Percentiles rank a stretch among this genome's conserved stretches.
Conservation (phyloP, 2,888 invertebrate genomes). For the Trissoscelio sp. region DNA sequence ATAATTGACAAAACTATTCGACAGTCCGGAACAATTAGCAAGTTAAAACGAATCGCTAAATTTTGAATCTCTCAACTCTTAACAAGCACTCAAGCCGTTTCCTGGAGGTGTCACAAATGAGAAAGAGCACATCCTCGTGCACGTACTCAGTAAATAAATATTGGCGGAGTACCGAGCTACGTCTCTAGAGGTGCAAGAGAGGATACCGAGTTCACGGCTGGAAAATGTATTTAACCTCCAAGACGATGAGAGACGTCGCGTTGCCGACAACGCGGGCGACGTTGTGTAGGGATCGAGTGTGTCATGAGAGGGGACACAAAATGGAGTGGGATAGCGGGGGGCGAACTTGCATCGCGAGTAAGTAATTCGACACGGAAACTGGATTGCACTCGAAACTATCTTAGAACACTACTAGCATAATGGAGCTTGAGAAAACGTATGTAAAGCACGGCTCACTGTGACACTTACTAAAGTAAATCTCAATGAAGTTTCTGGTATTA, state of each 20-base stretch:
- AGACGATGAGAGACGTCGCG: constrained; percentile 49
- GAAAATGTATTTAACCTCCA: constrained; percentile 63
- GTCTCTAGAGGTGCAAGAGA: constrained; percentile 35
- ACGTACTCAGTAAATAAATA: constrained; percentile 64
- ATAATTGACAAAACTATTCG: constrained; percentile 19
- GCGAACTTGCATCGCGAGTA: constrained; percentile 72
- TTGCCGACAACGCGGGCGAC: constrained; percentile 32
- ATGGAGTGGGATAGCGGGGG: not conserved
- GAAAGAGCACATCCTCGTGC: constrained; percentile 53
- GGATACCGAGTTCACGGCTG: constrained; percentile 55
- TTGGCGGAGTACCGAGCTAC: constrained; percentile 55
- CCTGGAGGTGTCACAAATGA: constrained; percentile 53
- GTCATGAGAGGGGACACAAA: constrained; percentile 18
- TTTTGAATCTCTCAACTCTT: constrained; percentile 74
- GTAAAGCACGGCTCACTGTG: constrained; percentile 40
- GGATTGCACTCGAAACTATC: constrained; percentile 71
- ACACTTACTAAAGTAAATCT: constrained; percentile 41
- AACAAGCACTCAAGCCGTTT: constrained; percentile 46
- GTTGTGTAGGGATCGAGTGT: constrained; percentile 41
- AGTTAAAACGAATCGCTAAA: constrained; percentile 73
- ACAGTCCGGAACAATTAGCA: constrained; percentile 75
- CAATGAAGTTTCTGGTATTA: constrained; percentile 25
- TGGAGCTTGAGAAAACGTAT: constrained; percentile 50
- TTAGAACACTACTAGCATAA: constrained; percentile 51
- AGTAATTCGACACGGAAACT: constrained; percentile 76